phyloP scores from a whole-genome alignment of 2,888 invertebrate species.

The Zaprionus obscuricornis region DNA sequence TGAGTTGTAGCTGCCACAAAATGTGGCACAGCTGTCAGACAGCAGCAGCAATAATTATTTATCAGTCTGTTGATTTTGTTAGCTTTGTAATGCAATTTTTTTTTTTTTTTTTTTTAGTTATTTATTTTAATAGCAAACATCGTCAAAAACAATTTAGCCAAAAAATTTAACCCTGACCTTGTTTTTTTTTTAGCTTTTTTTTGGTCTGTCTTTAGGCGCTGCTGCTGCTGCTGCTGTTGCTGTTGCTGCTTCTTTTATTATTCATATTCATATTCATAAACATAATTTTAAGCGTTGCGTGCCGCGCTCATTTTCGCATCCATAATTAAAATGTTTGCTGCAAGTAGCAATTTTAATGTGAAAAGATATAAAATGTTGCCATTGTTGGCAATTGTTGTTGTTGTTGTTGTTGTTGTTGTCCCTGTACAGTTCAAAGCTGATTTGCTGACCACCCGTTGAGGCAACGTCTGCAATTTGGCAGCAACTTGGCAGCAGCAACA shows the following conservation, averaged over 20 bases:
- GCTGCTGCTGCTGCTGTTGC: conserved; percentile 9
- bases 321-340: conserved; percentile 73
- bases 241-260: conserved; percentile 31
- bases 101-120: conserved; percentile 20
- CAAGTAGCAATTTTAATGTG: conserved; percentile 64
- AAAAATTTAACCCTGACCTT: conserved; percentile 54
- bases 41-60: conserved; percentile 20
- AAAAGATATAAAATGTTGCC: conserved; percentile 25
- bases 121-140: conserved; percentile 41
- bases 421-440: conserved; percentile 18
- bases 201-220: too few species aligned
- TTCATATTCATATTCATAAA: neutral
- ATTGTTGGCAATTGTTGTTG: neutral
- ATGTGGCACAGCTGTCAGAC: conserved; percentile 65
- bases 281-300: too few species aligned
- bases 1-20: conserved; percentile 59
- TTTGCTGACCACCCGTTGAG: conserved; percentile 47
- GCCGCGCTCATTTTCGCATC: conserved; percentile 50
- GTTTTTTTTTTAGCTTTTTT: too few species aligned
- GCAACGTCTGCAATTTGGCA: conserved; percentile 4
- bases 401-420: neutral
- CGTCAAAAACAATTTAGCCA: conserved; percentile 35
- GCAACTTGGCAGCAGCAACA: neutral
- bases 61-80: conserved; percentile 10
- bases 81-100: conserved; percentile 54